Base-by-base conservation (phyloP, 2,888 invertebrate species). In the Elmis aenea region DNA sequence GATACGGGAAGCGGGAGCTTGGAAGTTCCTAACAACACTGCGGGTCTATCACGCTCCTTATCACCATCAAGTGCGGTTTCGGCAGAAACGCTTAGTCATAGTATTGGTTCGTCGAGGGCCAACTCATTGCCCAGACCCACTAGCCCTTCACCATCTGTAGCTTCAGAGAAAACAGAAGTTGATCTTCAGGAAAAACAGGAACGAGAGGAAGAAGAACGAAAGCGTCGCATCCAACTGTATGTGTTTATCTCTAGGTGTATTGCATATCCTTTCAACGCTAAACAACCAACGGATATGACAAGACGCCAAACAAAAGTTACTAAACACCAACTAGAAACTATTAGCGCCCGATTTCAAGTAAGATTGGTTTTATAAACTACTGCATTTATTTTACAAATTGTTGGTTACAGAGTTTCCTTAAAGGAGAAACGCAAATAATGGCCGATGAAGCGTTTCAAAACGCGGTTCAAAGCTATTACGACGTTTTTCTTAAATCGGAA, bases 371-470 rank as follows among this genome's bases (percentile, higher is more conserved):
- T 42, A 13, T 6, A 22, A 18, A 22, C 6, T 11, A n/a, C n/a
- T n/a, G n/a, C n/a, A n/a, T n/a, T n/a, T n/a, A n/a, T n/a, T n/a
- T n/a, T n/a, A n/a, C n/a, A n/a, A n/a, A n/a, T n/a, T n/a, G n/a
- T n/a, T n/a, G n/a, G n/a, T n/a, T n/a, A 11, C 70, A 89, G 89
- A 83, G 86, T 62, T 97, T 93, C 69, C 76, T 99, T 42, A 95
- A 92, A 72, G 97, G 97, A 26, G 97, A 99, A 70, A 95, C 95
- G n/a, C 92, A 92, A 70, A 95, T 95, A 58, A 82, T 93, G 72
- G 91, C 94, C 5, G 95, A 95, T 66, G 95, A 95, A 69, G 99
- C 99, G 33, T 99, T 99, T 70, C 95, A 92, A 64, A 97, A 97
- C 69, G 97, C 97, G 20, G 92, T 99, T 33, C 94, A 96, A 69